These are phyloP conservation scores for Eupithecia dodoneata DNA, from an alignment of 2,888 invertebrate species.

Conservation along the genomic window DNA sequence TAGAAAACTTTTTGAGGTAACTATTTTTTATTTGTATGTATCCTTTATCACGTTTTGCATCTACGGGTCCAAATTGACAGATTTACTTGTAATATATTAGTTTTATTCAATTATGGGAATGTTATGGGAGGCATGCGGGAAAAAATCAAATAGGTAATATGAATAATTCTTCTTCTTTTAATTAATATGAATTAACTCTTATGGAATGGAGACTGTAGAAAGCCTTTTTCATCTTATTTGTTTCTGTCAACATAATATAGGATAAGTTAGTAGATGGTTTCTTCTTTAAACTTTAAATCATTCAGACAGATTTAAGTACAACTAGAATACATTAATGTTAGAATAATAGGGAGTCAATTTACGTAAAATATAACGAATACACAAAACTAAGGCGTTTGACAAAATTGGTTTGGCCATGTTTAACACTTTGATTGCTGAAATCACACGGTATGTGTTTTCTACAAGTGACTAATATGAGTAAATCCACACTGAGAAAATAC, in stretches of 20 bases:
- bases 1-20: constrained; percentile 1
- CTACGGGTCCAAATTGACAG: neutral
- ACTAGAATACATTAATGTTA: neutral
- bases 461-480: too few species aligned
- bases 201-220: neutral
- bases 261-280: neutral
- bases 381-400: neutral
- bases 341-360: neutral
- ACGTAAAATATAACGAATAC: neutral
- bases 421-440: too few species aligned
- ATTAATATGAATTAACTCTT: neutral
- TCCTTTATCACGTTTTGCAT: neutral
- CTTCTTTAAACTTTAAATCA: neutral
- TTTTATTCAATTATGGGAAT: neutral
- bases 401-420: neutral
- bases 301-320: neutral
- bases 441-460: too few species aligned
- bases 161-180: neutral
- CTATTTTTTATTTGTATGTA: neutral
- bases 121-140: neutral
- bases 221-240: neutral
- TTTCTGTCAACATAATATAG: neutral
- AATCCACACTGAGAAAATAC: too few species aligned
- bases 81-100: neutral
- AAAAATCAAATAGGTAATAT: neutral